These are phyloP conservation scores for Aricia agestis DNA, from an alignment of 1,140 invertebrate genomes.

Conservation along the genomic window DNA sequence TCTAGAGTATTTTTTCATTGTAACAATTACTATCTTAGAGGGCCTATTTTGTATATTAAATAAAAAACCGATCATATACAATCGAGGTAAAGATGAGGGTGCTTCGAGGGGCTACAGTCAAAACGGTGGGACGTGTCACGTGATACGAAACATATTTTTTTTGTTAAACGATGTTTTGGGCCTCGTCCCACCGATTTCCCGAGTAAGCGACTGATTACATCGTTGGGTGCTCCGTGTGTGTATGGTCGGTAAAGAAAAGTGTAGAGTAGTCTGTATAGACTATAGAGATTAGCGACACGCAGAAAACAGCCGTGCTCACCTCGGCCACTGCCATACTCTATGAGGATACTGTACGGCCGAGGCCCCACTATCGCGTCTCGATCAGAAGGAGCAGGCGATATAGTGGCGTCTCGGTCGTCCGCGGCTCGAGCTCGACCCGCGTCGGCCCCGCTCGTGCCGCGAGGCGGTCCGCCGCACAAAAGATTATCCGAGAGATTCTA, in stretches of 20 bases:
- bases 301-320: not conserved
- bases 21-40: constrained; percentile 4
- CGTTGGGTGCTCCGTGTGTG: not conserved
- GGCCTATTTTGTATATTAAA: not conserved
- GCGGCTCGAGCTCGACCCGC: not conserved
- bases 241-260: not conserved
- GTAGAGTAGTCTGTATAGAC: not conserved
- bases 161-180: no score
- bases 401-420: not conserved
- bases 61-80: not conserved
- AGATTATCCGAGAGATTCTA: not conserved
- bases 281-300: not conserved
- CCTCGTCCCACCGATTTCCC: no score
- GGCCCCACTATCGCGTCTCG: not conserved
- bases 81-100: not conserved
- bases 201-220: not conserved
- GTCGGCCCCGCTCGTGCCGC: not conserved
- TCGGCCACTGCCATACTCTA: not conserved
- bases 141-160: no score
- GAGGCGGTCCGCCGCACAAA: constrained; percentile 10
- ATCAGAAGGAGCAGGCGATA: not conserved
- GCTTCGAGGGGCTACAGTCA: not conserved
- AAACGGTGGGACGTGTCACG: not conserved
- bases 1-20: constrained; percentile 34
- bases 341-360: not conserved